Evolutionary conservation across 2,797 vertebrate species (phyloP), one percentile per base, ranked within the genome.

Genomic region (Lutjanus argentimaculatus): DNA sequence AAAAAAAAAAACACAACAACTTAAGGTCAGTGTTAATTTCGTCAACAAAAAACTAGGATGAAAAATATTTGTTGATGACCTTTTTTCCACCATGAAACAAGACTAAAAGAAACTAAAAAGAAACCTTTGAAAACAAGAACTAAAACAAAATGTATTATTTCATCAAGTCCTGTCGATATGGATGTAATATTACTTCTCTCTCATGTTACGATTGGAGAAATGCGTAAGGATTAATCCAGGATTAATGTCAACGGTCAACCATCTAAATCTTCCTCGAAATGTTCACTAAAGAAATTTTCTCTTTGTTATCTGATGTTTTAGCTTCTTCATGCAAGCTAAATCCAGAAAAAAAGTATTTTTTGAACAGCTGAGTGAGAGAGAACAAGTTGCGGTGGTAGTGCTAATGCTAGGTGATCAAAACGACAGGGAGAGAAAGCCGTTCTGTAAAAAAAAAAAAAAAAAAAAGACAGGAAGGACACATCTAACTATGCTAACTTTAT

Each of bases 1-100:
- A 4, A 5, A 13, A 15, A 67, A 58, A 43, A 72, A 49, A 36
- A 36, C 30, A 36, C 30, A 36, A 36, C 49, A 61, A 77, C 69
- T 48, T 51, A 7, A 61, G 55, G 66, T 79, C 62, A 49, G 15
- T 10, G 21, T 56, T 59, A 25, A 62, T 67, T 75, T 73, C 9
- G n/a, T 52, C 64, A 61, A 46, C 8, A 67, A 74, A 74, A 61
- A 45, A 55, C 7, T 42, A 2, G 0, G 13, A 72, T 11, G 3
- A 30, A 61, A 65, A 62, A 58, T 30, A 58, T 57, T 53, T 6
- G 9, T 15, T 11, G 21, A 15, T 22, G 16, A 53, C 55, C 15
- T 14, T 56, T 53, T 55, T 62, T 36, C 9, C 8, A 46, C 5
- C 0, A 51, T 14, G 7, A 48, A 71, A 70, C 25, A 36, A 58